Percentiles rank a stretch among this genome's conserved stretches.
phyloP scores from a whole-genome alignment of 2,113 vertebrate genomes.

The Psephotus haematonotus region DNA sequence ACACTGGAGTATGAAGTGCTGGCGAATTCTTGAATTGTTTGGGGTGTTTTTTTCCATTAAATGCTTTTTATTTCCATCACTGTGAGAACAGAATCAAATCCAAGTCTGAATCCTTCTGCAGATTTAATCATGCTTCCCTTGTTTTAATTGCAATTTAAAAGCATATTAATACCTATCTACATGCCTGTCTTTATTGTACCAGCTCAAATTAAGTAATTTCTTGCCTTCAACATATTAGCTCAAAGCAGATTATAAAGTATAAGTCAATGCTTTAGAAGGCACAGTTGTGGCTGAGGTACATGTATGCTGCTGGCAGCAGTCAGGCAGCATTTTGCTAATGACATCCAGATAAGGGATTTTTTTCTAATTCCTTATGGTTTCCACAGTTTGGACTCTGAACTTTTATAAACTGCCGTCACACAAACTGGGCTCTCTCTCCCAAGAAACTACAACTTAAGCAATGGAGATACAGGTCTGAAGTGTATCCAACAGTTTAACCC shows the following conservation, averaged over 20 bases:
- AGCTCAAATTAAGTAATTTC: neutral
- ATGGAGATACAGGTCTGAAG: neutral
- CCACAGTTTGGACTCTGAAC: neutral
- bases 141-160: conserved; percentile 25
- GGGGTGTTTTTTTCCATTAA: neutral
- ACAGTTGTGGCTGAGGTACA: neutral
- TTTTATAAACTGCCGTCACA: neutral
- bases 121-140: neutral
- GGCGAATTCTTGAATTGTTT: neutral
- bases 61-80: neutral
- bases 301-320: neutral
- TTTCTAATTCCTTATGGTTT: neutral
- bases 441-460: neutral
- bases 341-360: neutral
- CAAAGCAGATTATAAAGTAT: neutral
- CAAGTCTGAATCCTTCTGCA: neutral
- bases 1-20: neutral
- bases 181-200: neutral
- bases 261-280: neutral
- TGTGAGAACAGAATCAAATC: neutral
- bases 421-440: neutral
- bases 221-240: neutral
- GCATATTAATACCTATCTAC: neutral
- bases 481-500: neutral
- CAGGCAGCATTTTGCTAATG: neutral